Percentiles rank a stretch among this genome's conserved stretches.
These are phyloP conservation scores for Danio kyathit DNA, from an alignment of 2,797 vertebrate species.

Conservation along the genomic window DNA sequence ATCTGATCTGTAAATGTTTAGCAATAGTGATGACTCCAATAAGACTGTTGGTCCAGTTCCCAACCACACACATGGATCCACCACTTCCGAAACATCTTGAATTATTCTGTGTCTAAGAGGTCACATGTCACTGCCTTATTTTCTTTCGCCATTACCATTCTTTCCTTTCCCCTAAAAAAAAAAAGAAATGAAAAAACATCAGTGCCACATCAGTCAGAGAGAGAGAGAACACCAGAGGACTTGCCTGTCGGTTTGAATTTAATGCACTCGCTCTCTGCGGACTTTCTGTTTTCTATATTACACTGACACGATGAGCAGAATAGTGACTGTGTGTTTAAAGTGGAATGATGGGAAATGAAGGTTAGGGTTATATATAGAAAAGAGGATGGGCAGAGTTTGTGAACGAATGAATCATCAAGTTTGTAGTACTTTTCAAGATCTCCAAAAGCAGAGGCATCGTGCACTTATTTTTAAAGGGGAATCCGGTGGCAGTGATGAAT, in stretches of 20 bases:
- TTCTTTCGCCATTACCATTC: conserved; percentile 48
- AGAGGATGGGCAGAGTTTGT: not conserved
- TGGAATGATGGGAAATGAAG: conserved; percentile 41
- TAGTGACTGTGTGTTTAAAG: conserved; percentile 22
- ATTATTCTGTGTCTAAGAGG: conserved; percentile 63
- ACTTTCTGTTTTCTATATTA: conserved; percentile 43
- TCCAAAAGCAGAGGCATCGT: not conserved
- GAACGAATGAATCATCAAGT: conserved; percentile 36
- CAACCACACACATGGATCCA: conserved; percentile 73
- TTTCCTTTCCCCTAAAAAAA: conserved; percentile 62
- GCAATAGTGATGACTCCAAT: conserved; percentile 63
- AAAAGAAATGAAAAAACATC: conserved; percentile 14
- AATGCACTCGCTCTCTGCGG: conserved; percentile 3
- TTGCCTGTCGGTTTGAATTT: conserved; percentile 42
- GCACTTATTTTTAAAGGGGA: not conserved
- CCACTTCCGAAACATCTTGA: conserved; percentile 77
- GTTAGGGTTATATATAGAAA: conserved; percentile 29
- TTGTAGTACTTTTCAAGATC: conserved; percentile 23
- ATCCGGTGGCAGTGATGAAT: not conserved
- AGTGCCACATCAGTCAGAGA: conserved; percentile 53
- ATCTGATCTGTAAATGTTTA: not conserved
- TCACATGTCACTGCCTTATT: conserved; percentile 26
- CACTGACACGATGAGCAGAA: conserved; percentile 47
- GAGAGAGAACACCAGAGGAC: conserved; percentile 37
- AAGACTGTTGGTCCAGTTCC: conserved; percentile 76